Evolutionary conservation across 2,888 invertebrate species (phyloP), one percentile per base, ranked within the genome.

Genomic region (Patella pellucida): DNA sequence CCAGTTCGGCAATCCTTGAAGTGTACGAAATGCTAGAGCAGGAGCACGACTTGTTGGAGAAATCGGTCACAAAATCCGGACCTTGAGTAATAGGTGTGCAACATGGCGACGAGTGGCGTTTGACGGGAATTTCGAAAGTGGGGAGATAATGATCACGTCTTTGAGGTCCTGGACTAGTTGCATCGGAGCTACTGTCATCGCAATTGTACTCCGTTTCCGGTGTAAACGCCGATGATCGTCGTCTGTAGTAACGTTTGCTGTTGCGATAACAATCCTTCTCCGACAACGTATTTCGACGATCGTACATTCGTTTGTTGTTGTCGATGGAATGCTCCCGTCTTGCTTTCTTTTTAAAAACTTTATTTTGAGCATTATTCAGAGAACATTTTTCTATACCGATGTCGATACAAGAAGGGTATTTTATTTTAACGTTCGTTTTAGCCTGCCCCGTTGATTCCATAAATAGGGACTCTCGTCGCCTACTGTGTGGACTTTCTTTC

Each of bases 391-490:
- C 23, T 3, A 69, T 23, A 16, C 31, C 69, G 15, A 41, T 50
- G 15, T 23, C 16, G 12, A n/a, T 69, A 11, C n/a, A 69, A 3
- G 41, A 50, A 0, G 69, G 50, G n/a, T 69, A 50, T 69, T 69
- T 41, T 11, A 27, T 19, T 50, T n/a, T 41, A 3, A n/a, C 50
- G n/a, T 71, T 74, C 3, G 68, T 16, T 5, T 72, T 69, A 51
- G 80, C 52, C 5, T 73, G 70, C 19, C 80, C 81, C 16, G 74
- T 76, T 0, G 79, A 78, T 14, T 76, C 76, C 76, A 86, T 87
- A 76, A 86, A 85, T 27, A 87, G 77, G 1, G 87, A 87, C 72
- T 88, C 88, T 73, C 86, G 86, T n/a, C 88, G 75, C 41, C 86
- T 74, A 11, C 85, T 85, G 76, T 87, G 85, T 3, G 88, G 86